phyloP scores from a whole-genome alignment of 2,113 vertebrate genomes.

The Cryptomyrus ogoouensis region DNA sequence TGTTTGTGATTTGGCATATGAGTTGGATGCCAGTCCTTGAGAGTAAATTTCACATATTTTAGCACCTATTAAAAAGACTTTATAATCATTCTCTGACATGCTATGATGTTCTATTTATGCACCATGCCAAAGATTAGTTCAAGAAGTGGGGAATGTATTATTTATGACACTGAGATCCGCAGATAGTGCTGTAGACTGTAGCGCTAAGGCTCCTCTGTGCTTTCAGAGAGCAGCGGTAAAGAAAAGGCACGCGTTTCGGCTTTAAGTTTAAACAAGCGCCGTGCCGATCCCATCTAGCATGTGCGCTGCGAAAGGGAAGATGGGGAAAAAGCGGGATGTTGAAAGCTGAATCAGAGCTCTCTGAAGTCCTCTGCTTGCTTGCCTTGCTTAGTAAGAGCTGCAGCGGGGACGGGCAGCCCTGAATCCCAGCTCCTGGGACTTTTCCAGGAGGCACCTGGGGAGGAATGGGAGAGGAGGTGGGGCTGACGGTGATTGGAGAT shows the following conservation, averaged over 20 bases:
- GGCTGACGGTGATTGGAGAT: conserved; percentile 32
- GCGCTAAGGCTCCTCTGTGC: conserved; percentile 37
- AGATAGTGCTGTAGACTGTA: conserved; percentile 45
- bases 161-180: conserved; percentile 53
- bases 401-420: neutral
- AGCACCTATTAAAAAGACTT: conserved; percentile 1
- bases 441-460: conserved; percentile 25
- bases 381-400: neutral
- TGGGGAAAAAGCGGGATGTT: conserved; percentile 14
- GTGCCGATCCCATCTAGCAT: neutral
- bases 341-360: neutral
- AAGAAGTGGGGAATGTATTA: conserved; percentile 58
- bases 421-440: conserved; percentile 35
- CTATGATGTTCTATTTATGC: conserved; percentile 57
- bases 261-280: conserved; percentile 22
- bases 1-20: neutral
- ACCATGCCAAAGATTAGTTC: conserved; percentile 40
- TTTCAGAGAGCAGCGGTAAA: conserved; percentile 31
- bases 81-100: neutral
- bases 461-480: conserved; percentile 36
- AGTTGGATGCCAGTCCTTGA: neutral
- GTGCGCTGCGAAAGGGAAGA: conserved; percentile 23
- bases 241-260: conserved; percentile 33
- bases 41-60: neutral
- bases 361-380: neutral